Base-by-base conservation (phyloP, 2,113 vertebrate species). In the Varanus komodoensis region DNA sequence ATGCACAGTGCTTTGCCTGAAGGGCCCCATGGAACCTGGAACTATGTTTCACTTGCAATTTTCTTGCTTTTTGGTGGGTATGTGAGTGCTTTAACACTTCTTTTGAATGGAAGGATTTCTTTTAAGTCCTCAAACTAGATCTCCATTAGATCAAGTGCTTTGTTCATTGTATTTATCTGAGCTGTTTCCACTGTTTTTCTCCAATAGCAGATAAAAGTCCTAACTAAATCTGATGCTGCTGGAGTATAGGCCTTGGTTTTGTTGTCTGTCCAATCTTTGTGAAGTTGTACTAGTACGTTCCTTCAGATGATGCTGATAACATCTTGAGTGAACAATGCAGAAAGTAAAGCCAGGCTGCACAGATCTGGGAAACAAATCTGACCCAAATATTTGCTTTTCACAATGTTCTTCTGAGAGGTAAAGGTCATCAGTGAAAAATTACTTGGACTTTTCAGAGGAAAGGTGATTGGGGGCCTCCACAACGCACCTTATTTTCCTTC, bases 341-440 rank as follows among this genome's bases (percentile, higher is more conserved):
- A 82, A 44, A 73, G 52, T 17, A 82, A 91, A 90, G 19, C 80
- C 89, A 71, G 87, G 19, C 38, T 82, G 61, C 87, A 93, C 93
- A 48, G 69, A 64, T 84, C 29, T 52, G 52, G 75, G 74, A 82
- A 25, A 50, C 44, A 87, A 89, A 90, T 89, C 69, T 93, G 89
- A 92, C 80, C 61, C 71, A 82, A 74, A 81, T 93, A 91, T 90
- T 88, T 94, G 92, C 92, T 82, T 93, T 95, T 88, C 73, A 75
- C 71, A 52, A 38, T 25, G 57, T 14, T 54, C 74, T 87, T 87
- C 57, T 77, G 82, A 84, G 8, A 82, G 25, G 3, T 78, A 78
- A 84, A 68, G 61, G 80, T 74, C 87, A 57, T 17, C 15, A 15
- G 6, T 54, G 32, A 75, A 50, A 54, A 84, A 68, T 52, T 84